Evolutionary conservation across 2,113 vertebrate genomes (phyloP), one percentile per base, ranked within the genome.

Genomic region (Barbus barbus): DNA sequence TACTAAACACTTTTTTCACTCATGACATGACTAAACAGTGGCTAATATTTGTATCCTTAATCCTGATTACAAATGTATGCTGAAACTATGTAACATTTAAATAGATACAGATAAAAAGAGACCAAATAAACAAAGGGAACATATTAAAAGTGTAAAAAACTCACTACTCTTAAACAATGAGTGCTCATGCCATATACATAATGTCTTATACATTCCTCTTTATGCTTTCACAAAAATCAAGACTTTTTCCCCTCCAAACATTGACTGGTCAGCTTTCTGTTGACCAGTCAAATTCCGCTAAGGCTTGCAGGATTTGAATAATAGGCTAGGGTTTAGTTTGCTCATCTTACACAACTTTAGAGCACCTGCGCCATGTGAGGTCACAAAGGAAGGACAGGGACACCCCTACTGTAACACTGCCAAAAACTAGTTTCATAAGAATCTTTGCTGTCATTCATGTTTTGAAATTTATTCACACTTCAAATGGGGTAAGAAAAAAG

Each of bases 1-100:
- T 44, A 31, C 26, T 38, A 53, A 53, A 53, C 26, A 20, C 16
- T 2, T 73, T n/a, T 44, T 73, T 51, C 44, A 22, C 16, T 76
- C 41, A 44, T 12, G 41, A 38, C n/a, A n/a, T 33, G 9, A 36
- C 48, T 77, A n/a, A 77, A 76, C 74, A 77, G 5, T 77, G 65
- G 65, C 65, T 33, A 36, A 67, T 67, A 2, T 67, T 4, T 67
- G 3, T 20, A 33, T 20, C 24, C 60, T 16, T 63, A 28, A 63
- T 31, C 14, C 24, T 63, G 2, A 63, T 65, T 14, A 65, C 14
- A 31, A 16, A 31, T n/a, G 18, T 7, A 61, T 24, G 24, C 26
- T 65, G 14, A 65, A 65, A 65, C 6, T 20, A 36, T 36, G 1
- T 20, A 69, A 9, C 38, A 41, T 9, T 41, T 41, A 41, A 41